Percentiles rank a stretch among this genome's conserved stretches.
Conservation (phyloP, 2,797 vertebrate species). For the Perdix hodgsoniae region DNA sequence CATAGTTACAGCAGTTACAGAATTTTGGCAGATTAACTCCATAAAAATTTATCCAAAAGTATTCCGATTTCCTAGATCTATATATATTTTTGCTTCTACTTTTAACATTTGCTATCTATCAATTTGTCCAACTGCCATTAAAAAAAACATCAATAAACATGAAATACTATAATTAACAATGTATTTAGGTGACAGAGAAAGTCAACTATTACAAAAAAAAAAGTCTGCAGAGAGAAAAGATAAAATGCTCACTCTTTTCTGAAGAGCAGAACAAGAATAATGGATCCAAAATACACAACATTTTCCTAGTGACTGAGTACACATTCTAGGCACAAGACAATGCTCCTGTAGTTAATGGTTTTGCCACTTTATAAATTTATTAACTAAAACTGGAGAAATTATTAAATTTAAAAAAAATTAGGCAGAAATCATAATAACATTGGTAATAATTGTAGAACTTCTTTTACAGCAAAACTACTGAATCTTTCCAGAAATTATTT, state of each 20-base stretch:
- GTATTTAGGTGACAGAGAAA: not conserved
- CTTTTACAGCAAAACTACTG: not conserved
- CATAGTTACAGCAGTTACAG: not conserved
- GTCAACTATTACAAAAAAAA: not conserved
- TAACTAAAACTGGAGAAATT: not conserved
- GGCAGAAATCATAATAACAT: not conserved
- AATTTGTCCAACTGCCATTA: not conserved
- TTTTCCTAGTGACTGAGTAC: not conserved
- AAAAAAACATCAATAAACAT: not conserved
- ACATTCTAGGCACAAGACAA: not conserved
- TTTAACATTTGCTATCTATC: not conserved
- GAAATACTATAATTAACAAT: not conserved
- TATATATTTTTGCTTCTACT: accelerated
- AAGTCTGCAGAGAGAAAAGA: not conserved
- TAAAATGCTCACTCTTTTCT: not conserved
- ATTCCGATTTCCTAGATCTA: not conserved
- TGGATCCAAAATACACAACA: not conserved
- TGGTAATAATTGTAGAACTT: not conserved
- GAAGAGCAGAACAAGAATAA: not conserved
- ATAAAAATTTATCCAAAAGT: not conserved
- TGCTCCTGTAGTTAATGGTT: not conserved
- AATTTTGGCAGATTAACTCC: not conserved
- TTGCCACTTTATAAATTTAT: not conserved
- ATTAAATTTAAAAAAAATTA: not conserved
- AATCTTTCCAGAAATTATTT: constrained; percentile 1